A percentile compares a stretch with the other conserved stretches of the same genome.
Conservation (phyloP, 2,113 vertebrate genomes). For the Hoplias malabaricus region DNA sequence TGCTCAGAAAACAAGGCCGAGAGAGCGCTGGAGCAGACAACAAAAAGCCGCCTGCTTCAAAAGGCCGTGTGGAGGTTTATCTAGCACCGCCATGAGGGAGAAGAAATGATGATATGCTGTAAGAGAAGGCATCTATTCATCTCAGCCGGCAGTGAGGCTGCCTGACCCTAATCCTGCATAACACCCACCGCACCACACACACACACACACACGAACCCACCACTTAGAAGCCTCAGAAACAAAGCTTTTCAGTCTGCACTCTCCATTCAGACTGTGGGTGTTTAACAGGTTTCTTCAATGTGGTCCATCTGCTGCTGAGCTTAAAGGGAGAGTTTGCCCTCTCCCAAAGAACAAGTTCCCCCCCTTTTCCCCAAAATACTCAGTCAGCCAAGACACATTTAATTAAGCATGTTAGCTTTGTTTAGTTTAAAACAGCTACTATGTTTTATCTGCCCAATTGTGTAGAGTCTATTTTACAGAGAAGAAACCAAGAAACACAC, state of each 20-base stretch:
- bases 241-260: conserved; percentile 51
- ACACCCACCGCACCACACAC: conserved; percentile 71
- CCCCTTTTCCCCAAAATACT: neutral
- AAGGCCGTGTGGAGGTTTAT: conserved; percentile 75
- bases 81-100: conserved; percentile 79
- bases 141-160: conserved; percentile 61
- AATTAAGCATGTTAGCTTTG: neutral
- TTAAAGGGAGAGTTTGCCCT: neutral
- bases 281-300: conserved; percentile 67
- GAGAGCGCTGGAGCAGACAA: conserved; percentile 62
- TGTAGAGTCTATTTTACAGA: too few relatives aligned
- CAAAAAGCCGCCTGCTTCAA: conserved; percentile 69
- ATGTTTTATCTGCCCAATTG: too few relatives aligned
- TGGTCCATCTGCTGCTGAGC: conserved; percentile 50
- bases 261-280: conserved; percentile 57
- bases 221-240: conserved; percentile 76
- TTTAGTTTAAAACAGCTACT: too few relatives aligned
- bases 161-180: conserved; percentile 74
- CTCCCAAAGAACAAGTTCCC: neutral
- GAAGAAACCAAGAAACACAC: too few relatives aligned
- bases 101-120: conserved; percentile 76
- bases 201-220: conserved; percentile 69
- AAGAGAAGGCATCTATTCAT: conserved; percentile 83
- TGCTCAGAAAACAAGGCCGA: conserved; percentile 57
- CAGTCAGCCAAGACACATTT: neutral